phyloP scores from a whole-genome alignment of 2,113 vertebrate genomes.

The crab-eating macaque (Macaca fascicularis) region DNA sequence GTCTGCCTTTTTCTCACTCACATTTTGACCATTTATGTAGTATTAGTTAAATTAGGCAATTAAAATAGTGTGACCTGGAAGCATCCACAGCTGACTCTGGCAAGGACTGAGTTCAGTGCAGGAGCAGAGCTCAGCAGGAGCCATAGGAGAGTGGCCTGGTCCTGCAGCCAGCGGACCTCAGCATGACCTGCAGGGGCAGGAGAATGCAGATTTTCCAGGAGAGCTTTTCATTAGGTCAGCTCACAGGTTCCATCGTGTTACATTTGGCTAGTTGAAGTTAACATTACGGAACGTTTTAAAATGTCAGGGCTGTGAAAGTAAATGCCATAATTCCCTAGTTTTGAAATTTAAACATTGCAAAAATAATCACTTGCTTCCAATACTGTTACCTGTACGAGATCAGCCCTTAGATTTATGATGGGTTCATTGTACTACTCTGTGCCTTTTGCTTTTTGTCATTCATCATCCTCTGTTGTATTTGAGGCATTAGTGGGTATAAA shows the following conservation, averaged over 20 bases:
- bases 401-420: background rate
- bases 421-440: background rate
- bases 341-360: background rate
- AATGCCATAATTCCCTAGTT: background rate
- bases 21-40: background rate
- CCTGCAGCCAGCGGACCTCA: too few species aligned
- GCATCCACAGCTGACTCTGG: background rate
- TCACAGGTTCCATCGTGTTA: background rate
- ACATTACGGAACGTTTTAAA: background rate
- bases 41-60: background rate
- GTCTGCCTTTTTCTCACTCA: background rate
- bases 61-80: background rate
- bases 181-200: background rate
- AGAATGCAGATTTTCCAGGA: background rate
- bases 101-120: background rate
- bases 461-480: background rate
- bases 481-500: background rate
- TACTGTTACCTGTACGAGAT: background rate
- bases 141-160: background rate
- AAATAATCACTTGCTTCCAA: background rate
- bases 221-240: background rate
- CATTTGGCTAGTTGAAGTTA: background rate
- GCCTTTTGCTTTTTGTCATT: background rate
- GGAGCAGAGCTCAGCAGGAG: background rate
- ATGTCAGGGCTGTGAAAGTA: background rate